phyloP scores from a whole-genome alignment of 2,888 invertebrate genomes.

The Chorisops tibialis region DNA sequence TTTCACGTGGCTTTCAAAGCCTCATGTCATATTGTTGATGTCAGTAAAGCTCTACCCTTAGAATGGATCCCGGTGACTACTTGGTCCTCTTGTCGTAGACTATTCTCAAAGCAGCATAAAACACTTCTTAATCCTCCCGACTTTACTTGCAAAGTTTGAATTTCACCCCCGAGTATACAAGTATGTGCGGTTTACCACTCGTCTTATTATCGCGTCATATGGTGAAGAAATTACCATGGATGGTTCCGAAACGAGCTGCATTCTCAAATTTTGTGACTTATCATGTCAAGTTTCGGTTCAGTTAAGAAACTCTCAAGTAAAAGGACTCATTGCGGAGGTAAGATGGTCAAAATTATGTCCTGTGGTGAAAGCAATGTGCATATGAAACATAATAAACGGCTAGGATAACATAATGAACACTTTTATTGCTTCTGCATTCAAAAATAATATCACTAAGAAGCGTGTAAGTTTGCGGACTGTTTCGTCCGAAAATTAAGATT shows the following conservation, averaged over 20 bases:
- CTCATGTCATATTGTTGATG: slow-evolving; percentile 25
- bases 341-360: too few species aligned
- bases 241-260: background rate
- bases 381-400: too few species aligned
- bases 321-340: background rate
- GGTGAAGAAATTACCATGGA: background rate
- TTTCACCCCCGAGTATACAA: slow-evolving; percentile 26
- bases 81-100: too few species aligned
- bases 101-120: slow-evolving; percentile 4
- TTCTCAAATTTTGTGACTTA: slow-evolving; percentile 9
- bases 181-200: slow-evolving; percentile 22
- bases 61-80: too few species aligned
- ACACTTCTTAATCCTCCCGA: slow-evolving; percentile 26
- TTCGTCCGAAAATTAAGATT: too few species aligned
- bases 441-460: too few species aligned
- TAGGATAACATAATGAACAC: too few species aligned
- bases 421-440: too few species aligned
- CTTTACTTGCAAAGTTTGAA: slow-evolving; percentile 25
- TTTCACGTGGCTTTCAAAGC: background rate
- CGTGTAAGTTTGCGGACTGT: too few species aligned
- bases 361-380: too few species aligned
- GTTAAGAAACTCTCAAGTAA: background rate
- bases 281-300: slow-evolving; percentile 1
- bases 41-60: slow-evolving; percentile 1
- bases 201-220: slow-evolving; percentile 20